Base-by-base conservation (phyloP, 2,113 vertebrate genomes). In the Nannobrachium achirus region DNA sequence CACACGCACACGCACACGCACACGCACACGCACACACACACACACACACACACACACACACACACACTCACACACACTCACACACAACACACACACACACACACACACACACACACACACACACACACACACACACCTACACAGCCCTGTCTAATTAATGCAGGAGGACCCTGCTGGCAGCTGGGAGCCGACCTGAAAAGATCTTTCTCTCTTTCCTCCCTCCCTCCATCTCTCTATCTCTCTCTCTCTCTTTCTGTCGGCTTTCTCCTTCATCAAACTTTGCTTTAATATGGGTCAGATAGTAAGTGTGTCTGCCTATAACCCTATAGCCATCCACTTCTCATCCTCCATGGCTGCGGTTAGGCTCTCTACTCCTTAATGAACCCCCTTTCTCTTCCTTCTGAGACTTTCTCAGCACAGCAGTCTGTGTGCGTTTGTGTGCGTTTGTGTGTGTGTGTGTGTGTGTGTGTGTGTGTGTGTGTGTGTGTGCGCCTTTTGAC, bases 81-180 rank as follows among this genome's bases (percentile, higher is more conserved):
- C 20, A 20, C 52, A 52, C 53, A 61, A 59, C 40, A 56, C 19
- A 55, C 15, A 15, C 57, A 52, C 48, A 56, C 53, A 60, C 48
- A 57, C 45, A 65, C 40, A 61, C 3, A 58, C 16, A 15, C 48
- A 50, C 16, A 50, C 14, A 33, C 25, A 33, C 25, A 25, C 25
- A 25, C 25, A 25, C 25, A 25, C 25, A 25, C 25, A 25, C 25
- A 25, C 25, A 25, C 25, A 25, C 25, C 2, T 4, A 25, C 25
- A 25, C 25, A 58, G 51, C 41, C 65, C 60, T 77, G 68, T 80
- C 74, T 87, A 87, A 85, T 86, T 86, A 86, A 82, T 75, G 59
- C 83, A 85, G 69, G 62, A 85, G 69, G 62, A 73, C 72, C 75
- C 72, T 84, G 71, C 73, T 73, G 71, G 80, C 79, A 86, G 57